These are phyloP conservation scores for Propithecus deckenii DNA, from an alignment of 2,797 vertebrate genomes.

Conservation along the genomic window DNA sequence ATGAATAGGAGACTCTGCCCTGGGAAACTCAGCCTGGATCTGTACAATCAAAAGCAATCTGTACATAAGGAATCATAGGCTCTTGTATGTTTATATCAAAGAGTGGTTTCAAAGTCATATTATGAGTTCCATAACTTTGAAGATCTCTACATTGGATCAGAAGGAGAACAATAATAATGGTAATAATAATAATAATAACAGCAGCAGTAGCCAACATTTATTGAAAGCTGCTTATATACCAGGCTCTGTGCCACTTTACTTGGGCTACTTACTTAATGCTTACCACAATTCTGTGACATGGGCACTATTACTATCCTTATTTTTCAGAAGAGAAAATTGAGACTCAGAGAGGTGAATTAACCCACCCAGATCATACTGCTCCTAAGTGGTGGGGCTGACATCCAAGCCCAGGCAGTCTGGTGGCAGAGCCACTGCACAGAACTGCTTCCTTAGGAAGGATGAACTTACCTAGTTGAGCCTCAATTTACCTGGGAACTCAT, in stretches of 20 bases:
- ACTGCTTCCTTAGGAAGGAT: neutral
- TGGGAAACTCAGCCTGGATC: neutral
- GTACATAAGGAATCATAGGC: neutral
- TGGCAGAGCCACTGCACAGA: neutral
- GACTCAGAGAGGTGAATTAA: neutral
- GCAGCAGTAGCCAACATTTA: neutral
- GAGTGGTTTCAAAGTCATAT: constrained; percentile 29
- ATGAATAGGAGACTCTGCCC: neutral
- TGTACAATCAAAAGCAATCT: constrained; percentile 17
- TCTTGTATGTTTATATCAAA: neutral
- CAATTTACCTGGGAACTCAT: neutral
- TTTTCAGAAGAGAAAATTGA: constrained; percentile 11
- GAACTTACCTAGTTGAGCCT: neutral
- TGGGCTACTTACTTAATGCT: neutral
- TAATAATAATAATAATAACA: neutral
- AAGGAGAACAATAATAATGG: neutral
- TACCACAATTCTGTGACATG: neutral
- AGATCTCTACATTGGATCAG: neutral
- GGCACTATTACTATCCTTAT: neutral
- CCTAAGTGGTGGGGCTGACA: neutral
- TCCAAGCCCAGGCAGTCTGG: neutral
- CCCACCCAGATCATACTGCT: neutral
- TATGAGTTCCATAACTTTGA: neutral
- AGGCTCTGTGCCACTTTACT: neutral
- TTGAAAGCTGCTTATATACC: neutral